phyloP scores from a whole-genome alignment of 2,797 vertebrate genomes.

The Philypnodon macrostomus region DNA sequence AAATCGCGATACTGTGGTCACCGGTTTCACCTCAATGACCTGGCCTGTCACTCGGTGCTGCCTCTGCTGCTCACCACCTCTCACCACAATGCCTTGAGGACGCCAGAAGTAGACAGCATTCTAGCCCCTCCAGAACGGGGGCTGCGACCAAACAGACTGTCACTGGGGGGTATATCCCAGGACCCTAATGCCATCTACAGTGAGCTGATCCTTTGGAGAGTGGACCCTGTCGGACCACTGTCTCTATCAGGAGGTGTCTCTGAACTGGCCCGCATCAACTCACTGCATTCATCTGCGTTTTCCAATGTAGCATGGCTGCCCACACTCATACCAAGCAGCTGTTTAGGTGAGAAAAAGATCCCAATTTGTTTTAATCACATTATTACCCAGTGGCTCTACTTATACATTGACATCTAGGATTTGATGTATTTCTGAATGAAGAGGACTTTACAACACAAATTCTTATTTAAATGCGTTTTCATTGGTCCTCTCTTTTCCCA shows the following conservation, averaged over 20 bases:
- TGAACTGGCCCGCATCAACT: slow-evolving; percentile 96
- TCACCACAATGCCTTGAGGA: slow-evolving; percentile 90
- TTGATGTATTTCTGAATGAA: background rate
- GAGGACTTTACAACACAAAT: no score
- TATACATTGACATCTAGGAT: no score
- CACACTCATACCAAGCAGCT: slow-evolving; percentile 93
- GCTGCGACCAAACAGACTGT: slow-evolving; percentile 63
- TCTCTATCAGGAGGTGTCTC: slow-evolving; percentile 96
- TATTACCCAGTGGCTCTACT: no score
- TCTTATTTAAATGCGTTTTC: background rate
- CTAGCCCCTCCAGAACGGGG: slow-evolving; percentile 46
- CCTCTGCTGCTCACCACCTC: slow-evolving; percentile 96
- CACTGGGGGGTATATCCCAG: slow-evolving; percentile 75
- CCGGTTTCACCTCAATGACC: slow-evolving; percentile 96
- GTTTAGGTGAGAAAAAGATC: slow-evolving; percentile 96
- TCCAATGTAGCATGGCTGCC: slow-evolving; percentile 97
- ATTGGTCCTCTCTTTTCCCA: background rate
- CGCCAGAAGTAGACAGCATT: slow-evolving; percentile 77
- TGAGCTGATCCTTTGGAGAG: slow-evolving; percentile 97
- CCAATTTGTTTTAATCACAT: no score
- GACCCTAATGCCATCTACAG: slow-evolving; percentile 92
- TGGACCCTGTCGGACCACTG: slow-evolving; percentile 94
- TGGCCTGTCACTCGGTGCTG: slow-evolving; percentile 95
- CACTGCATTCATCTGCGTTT: slow-evolving; percentile 94
- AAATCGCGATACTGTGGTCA: slow-evolving; percentile 97